Evolutionary conservation across 2,888 invertebrate genomes (phyloP).

Genomic region (Atrina japonica): DNA sequence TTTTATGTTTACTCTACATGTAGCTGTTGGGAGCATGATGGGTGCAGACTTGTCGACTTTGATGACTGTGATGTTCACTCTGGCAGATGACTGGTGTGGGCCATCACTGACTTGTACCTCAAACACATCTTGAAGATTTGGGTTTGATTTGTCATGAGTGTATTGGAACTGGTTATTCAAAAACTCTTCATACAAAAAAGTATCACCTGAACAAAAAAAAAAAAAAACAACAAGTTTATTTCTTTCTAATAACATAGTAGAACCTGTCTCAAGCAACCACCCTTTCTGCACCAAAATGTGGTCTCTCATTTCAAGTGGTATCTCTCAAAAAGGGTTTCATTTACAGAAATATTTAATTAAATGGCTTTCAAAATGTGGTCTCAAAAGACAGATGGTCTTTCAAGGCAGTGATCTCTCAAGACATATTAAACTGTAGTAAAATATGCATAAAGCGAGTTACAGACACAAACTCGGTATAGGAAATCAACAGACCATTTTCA

Average conservation of each 20-base stretch:
- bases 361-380: no score
- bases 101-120: conserved; percentile 69
- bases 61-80: conserved; percentile 61
- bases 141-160: conserved; percentile 60
- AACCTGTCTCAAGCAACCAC: no score
- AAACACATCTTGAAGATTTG: conserved; percentile 57
- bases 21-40: conserved; percentile 61
- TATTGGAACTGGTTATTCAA: conserved; percentile 66
- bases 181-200: conserved; percentile 66
- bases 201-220: conserved; percentile 64
- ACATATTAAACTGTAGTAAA: background rate
- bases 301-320: background rate
- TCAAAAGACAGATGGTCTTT: no score
- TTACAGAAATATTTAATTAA: no score
- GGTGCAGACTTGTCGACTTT: conserved; percentile 70
- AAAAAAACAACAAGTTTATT: no score
- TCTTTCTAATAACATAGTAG: no score
- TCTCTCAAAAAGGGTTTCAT: no score
- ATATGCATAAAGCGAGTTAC: no score
- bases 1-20: conserved; percentile 63
- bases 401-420: background rate
- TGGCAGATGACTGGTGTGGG: conserved; percentile 56
- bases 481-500: no score
- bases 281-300: no score
- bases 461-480: no score